phyloP scores from a whole-genome alignment of 2,113 vertebrate genomes.

The Poeciliopsis prolifica region DNA sequence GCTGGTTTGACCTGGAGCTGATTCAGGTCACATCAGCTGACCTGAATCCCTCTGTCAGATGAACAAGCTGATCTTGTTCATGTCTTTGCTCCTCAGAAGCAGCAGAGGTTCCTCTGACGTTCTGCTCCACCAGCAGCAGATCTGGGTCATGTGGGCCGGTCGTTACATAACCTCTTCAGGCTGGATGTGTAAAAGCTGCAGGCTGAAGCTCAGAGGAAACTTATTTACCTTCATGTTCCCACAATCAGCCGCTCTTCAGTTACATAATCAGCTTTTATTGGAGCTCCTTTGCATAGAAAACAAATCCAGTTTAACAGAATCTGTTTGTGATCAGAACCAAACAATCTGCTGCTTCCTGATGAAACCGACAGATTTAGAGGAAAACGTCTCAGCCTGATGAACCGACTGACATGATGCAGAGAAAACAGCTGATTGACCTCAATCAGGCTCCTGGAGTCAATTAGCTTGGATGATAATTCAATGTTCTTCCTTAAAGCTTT shows the following conservation, averaged over 20 bases:
- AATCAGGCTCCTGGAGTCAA: not conserved
- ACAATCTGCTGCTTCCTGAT: not conserved
- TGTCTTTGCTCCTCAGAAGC: not conserved
- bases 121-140: conserved; percentile 1
- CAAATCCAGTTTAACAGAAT: conserved; percentile 30
- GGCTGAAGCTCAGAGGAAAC: not conserved
- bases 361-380: too few relatives aligned
- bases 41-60: too few relatives aligned
- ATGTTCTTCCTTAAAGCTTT: not conserved
- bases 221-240: not conserved
- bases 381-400: too few relatives aligned
- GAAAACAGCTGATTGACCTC: not conserved
- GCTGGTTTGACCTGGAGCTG: too few relatives aligned
- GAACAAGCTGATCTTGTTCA: not conserved
- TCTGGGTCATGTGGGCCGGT: conserved; percentile 53
- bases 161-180: conserved; percentile 53
- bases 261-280: conserved; percentile 50
- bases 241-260: conserved; percentile 9
- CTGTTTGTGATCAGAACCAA: not conserved
- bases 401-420: too few relatives aligned
- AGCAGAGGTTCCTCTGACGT: not conserved
- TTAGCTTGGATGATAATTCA: not conserved
- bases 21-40: too few relatives aligned
- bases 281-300: conserved; percentile 35
- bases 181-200: not conserved